phyloP scores from a whole-genome alignment of 2,113 vertebrate genomes.

The Trematocara variabile region DNA sequence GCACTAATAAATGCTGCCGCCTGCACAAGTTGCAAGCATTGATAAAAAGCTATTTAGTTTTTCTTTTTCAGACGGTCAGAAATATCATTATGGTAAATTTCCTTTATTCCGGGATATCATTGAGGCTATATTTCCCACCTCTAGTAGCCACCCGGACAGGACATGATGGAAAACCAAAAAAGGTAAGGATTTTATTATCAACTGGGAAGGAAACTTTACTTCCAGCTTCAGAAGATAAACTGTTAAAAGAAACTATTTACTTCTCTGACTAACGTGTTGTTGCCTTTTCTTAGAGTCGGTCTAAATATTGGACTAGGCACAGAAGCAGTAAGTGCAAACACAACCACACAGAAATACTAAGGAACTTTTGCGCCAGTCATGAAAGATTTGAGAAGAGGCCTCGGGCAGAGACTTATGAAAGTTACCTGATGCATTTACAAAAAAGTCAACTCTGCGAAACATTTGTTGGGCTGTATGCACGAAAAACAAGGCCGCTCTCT shows the following conservation, averaged over 20 bases:
- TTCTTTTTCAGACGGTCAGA: background rate
- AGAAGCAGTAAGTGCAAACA: background rate
- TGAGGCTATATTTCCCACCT: background rate
- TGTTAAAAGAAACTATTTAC: background rate
- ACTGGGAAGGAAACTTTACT: background rate
- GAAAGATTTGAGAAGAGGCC: background rate
- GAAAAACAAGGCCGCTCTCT: background rate
- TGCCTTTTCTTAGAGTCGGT: background rate
- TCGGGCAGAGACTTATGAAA: background rate
- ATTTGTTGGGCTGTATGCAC: background rate
- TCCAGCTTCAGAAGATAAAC: background rate
- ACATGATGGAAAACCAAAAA: background rate
- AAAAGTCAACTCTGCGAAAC: background rate
- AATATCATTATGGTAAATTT: background rate
- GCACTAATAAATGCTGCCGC: no score
- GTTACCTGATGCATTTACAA: background rate
- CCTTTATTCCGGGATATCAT: background rate
- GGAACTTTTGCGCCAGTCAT: fast-evolving
- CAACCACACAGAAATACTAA: background rate
- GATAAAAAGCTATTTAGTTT: background rate
- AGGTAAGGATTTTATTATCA: background rate
- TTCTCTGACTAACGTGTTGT: background rate
- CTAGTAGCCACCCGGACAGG: background rate
- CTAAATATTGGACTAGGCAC: background rate
- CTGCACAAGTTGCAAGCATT: no score